phyloP scores from a whole-genome alignment of 2,888 invertebrate species.

The Argyresthia albistria region DNA sequence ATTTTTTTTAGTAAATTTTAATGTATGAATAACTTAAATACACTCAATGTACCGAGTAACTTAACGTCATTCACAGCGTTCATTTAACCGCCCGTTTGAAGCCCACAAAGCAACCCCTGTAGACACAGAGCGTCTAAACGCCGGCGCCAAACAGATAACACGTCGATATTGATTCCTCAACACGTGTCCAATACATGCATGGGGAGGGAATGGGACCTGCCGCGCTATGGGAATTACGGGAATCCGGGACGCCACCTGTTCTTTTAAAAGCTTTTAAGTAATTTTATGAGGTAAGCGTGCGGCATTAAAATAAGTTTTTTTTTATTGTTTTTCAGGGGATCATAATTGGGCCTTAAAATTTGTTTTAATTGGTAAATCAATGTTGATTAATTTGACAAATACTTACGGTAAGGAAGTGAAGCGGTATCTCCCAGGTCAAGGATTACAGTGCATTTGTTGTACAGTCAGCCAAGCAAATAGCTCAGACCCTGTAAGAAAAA shows the following conservation, averaged over 20 bases:
- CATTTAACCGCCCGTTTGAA: conserved; percentile 22
- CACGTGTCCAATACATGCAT: conserved; percentile 41
- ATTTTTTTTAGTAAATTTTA: no score
- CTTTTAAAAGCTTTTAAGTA: conserved; percentile 40
- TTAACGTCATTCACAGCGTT: conserved; percentile 1
- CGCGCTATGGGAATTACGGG: conserved; percentile 31
- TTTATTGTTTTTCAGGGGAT: not conserved
- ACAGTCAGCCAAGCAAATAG: no score
- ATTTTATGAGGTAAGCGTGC: conserved; percentile 35
- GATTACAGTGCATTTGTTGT: no score
- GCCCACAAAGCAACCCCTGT: conserved; percentile 19
- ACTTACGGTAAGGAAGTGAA: no score
- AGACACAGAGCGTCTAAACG: conserved; percentile 29
- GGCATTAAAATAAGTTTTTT: no score
- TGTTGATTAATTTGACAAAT: not conserved
- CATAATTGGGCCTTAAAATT: conserved; percentile 2
- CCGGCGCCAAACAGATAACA: conserved; percentile 52
- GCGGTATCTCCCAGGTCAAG: no score
- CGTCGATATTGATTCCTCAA: conserved; percentile 43
- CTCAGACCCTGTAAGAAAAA: no score
- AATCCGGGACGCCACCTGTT: conserved; percentile 46
- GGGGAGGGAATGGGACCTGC: not conserved
- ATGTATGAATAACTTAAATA: no score
- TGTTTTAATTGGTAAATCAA: not conserved
- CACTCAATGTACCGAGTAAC: conserved; percentile 2